These are phyloP conservation scores for Ptychobarbus kaznakovi DNA, from an alignment of 2,797 vertebrate genomes.

Conservation along the genomic window DNA sequence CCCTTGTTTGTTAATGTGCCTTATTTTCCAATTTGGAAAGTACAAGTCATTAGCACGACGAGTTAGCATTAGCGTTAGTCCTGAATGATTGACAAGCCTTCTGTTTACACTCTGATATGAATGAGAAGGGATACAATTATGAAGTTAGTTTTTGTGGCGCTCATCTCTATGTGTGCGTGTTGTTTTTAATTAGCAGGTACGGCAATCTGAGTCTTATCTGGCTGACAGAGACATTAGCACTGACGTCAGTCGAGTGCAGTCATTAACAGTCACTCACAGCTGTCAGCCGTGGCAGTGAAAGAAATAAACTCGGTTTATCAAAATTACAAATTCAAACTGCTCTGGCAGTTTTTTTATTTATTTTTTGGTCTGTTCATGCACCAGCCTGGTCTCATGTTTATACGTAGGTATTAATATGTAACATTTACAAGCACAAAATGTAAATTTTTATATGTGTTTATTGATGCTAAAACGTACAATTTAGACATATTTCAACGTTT, in stretches of 20 bases:
- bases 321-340: constrained; percentile 24
- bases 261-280: constrained; percentile 37
- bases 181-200: constrained; percentile 44
- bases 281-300: not conserved
- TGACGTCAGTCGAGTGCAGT: constrained; percentile 23
- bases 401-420: no score
- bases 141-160: constrained; percentile 24
- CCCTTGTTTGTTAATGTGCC: constrained; percentile 8
- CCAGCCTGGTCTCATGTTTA: not conserved
- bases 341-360: not conserved
- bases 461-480: no score
- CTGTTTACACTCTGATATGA: constrained; percentile 46
- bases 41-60: constrained; percentile 21
- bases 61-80: constrained; percentile 19
- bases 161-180: constrained; percentile 22
- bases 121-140: constrained; percentile 39
- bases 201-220: constrained; percentile 30
- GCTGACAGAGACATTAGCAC: not conserved
- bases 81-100: constrained; percentile 45
- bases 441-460: no score
- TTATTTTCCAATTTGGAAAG: constrained; percentile 15
- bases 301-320: constrained; percentile 34
- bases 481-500: no score
- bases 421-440: no score
- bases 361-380: not conserved